phyloP scores from a whole-genome alignment of 2,888 invertebrate genomes.

The Meteorus colon region DNA sequence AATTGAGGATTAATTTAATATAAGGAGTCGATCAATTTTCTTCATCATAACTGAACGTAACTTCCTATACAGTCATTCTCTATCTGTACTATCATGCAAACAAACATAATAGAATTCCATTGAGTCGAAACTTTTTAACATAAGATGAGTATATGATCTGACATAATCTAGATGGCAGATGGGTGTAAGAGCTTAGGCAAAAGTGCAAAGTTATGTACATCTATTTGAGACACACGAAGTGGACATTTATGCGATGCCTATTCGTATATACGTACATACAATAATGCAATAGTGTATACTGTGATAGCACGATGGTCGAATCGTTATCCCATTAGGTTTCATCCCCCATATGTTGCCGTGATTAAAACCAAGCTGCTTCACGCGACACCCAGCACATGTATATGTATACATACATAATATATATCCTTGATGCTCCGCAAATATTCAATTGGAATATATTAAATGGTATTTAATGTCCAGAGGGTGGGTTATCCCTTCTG shows the following conservation, averaged over 20 bases:
- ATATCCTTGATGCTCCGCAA: neutral
- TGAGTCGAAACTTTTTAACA: too few species aligned
- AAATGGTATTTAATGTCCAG: conserved; percentile 11
- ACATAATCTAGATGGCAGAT: neutral
- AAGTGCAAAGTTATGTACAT: conserved; percentile 63
- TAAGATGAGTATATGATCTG: neutral
- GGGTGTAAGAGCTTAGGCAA: conserved; percentile 34
- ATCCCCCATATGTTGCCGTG: conserved; percentile 27
- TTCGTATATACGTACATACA: neutral
- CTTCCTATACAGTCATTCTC: too few species aligned
- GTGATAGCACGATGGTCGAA: conserved; percentile 15
- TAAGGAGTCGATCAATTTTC: too few species aligned
- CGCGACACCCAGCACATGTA: neutral
- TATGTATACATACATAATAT: conserved; percentile 1
- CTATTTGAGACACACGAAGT: conserved; percentile 44
- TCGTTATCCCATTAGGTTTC: conserved; percentile 39
- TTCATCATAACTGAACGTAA: too few species aligned
- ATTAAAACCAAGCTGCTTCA: conserved; percentile 25
- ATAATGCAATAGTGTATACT: neutral
- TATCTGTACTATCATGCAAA: too few species aligned
- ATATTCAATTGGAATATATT: conserved; percentile 17
- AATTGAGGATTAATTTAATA: too few species aligned
- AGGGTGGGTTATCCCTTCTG: neutral
- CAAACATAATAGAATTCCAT: too few species aligned
- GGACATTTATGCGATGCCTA: neutral